These are phyloP conservation scores for Perca schrenkii DNA, from an alignment of 2,113 vertebrate species.

Conservation along the genomic window DNA sequence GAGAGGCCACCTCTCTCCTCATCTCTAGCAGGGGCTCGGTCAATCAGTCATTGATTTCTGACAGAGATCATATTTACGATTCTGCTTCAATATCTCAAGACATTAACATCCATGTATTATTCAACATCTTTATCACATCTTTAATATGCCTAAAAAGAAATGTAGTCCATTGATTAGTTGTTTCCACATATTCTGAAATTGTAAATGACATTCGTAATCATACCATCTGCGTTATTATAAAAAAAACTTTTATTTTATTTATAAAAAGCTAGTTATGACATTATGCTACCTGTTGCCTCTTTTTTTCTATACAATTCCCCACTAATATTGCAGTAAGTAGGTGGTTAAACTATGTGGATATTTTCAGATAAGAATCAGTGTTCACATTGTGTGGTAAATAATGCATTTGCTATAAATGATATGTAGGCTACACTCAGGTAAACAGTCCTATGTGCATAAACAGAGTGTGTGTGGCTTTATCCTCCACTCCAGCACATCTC, in stretches of 20 bases:
- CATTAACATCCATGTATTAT: conserved; percentile 27
- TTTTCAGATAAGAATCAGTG: neutral
- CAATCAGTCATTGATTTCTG: conserved; percentile 69
- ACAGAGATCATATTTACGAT: conserved; percentile 69
- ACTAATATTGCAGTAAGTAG: neutral
- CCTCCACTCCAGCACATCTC: neutral
- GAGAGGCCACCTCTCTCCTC: conserved; percentile 15
- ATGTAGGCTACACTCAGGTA: neutral
- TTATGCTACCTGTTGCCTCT: conserved; percentile 21
- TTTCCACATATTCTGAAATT: conserved; percentile 15
- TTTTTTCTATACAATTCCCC: neutral
- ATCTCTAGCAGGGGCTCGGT: conserved; percentile 20
- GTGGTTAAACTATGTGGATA: neutral
- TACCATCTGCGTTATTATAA: neutral
- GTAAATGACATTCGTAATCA: neutral
- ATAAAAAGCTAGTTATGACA: neutral
- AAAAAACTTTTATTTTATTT: too few relatives aligned
- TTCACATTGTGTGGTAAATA: neutral
- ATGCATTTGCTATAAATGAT: neutral
- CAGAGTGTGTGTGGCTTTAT: neutral
- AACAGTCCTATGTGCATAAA: neutral
- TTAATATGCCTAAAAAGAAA: conserved; percentile 2
- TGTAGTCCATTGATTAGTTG: conserved; percentile 30
- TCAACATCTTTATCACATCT: conserved; percentile 17
- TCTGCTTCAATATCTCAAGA: conserved; percentile 48